Evolutionary conservation across 53 echinoderm and acorn worm species (phyloP), one percentile per base, ranked within the genome.

Genomic region (Arbacia lixula): DNA sequence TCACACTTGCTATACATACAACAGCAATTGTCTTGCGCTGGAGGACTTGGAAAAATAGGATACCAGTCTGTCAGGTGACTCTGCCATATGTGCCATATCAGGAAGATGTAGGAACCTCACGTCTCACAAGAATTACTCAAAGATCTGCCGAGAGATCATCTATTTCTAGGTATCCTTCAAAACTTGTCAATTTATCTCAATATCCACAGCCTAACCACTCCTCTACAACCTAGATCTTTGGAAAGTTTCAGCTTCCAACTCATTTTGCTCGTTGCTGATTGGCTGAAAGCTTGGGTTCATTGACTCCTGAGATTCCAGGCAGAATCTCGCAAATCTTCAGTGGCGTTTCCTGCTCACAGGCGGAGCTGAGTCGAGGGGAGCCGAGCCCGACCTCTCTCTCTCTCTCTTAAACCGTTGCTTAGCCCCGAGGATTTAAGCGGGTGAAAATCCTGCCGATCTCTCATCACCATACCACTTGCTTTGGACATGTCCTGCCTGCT

Each of bases 371-470:
- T 8, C 8, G 46, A 46, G 46, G 46, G 46, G 8, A 10, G 46
- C 8, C 14, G 14, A 8, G 50, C 51, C 53, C 74, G 74, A 53
- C 74, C 69, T 41, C 43, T 36, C 69, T 10, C 3, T n/a, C n/a
- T n/a, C n/a, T n/a, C n/a, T n/a, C n/a, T n/a, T n/a, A n/a, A 12
- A 17, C 40, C 27, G 38, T 29, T 43, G n/a, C 43, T 69, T 43
- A 69, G 69, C 42, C 69, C 25, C 20, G 14, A 69, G 69, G 69
- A 43, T 69, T 69, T 69, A n/a, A n/a, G n/a, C n/a, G 42, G 42
- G 26, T 42, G 22, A 26, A 69, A 69, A 69, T 28, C 43, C 69
- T 43, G 5, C n/a, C 41, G 27, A 69, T 41, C 69, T 69, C 6
- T 69, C 69, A 43, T 43, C 69, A 27, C 46, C 14, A 5, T 36